Base-by-base conservation (phyloP, 2,888 invertebrate genomes). In the Nomada goodeniana region DNA sequence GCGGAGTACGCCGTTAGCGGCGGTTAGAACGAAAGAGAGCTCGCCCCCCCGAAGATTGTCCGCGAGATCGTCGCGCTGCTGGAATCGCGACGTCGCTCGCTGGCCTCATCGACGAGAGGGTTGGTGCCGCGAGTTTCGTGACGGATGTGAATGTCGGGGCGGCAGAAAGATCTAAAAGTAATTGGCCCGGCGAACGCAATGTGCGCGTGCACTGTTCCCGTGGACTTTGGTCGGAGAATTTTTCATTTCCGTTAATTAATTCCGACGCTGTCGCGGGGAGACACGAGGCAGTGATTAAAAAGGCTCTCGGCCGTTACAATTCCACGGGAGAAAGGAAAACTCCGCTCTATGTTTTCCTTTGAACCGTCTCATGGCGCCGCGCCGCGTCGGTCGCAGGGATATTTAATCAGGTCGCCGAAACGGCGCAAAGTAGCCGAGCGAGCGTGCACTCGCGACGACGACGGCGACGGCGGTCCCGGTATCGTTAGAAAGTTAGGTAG, bases 201-300 rank as follows among this genome's bases (percentile, higher is more conserved):
- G 52, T 42, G 29, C 50, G 36, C 5, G n/a, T 23, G 13, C 13
- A 50, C 15, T n/a, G 15, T 53, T 10, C 20, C 7, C 11, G 36
- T 18, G 44, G 20, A 36, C 23, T 44, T 44, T 42, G 68, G 7
- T 29, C 36, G 61, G 44, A 52, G 80, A 80, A 75, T 74, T 80
- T 71, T 80, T 80, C 69, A 82, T 80, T 82, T 57, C 36, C 82
- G 71, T 76, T 80, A 75, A 82, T 82, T 80, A 75, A 82, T 82
- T 71, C 52, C 57, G 67, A 59, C 52, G 52, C 47, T 36, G 68
- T 64, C 73, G 69, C 69, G 55, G 81, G 53, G 81, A 60, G 50
- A 67, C 47, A 60, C 50, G 36, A 52, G 55, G 53, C 65, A 20
- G 29, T 75, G 70, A 74, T 70, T 80, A 80, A 82, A 80, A 74